A percentile compares a stretch with the other conserved stretches of the same genome.
These are phyloP conservation scores for Phenganax stokvisi DNA, from an alignment of 92 coral and sea anemone genomes.

Conservation along the genomic window DNA sequence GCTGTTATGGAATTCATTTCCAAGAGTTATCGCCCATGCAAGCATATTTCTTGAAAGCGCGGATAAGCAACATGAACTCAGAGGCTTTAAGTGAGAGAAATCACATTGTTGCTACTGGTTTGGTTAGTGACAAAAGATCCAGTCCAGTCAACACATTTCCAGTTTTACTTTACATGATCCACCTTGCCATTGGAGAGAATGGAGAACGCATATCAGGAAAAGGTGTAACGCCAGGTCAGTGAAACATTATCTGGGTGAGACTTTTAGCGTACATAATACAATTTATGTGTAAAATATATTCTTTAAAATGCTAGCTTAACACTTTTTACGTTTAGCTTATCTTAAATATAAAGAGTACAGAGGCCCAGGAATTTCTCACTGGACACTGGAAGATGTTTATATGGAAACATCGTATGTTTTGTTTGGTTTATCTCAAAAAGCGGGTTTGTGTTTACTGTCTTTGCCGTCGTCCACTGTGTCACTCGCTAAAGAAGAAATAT, in stretches of 20 bases:
- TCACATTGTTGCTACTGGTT: conserved; percentile 67
- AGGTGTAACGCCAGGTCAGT: conserved; percentile 81
- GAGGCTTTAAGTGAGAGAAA: conserved; percentile 11
- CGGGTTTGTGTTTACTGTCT: conserved; percentile 81
- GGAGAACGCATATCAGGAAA: conserved; percentile 86
- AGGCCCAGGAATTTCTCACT: conserved; percentile 70
- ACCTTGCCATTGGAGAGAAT: conserved; percentile 90
- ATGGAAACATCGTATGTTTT: conserved; percentile 91
- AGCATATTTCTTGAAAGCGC: conserved; percentile 68
- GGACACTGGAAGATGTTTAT: conserved; percentile 96
- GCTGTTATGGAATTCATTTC: conserved; percentile 89
- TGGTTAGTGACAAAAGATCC: conserved; percentile 60
- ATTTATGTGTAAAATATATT: not conserved
- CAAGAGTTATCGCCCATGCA: conserved; percentile 82
- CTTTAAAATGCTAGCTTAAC: not conserved
- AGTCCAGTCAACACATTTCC: conserved; percentile 68
- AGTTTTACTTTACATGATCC: conserved; percentile 79
- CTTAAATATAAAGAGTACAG: conserved; percentile 29
- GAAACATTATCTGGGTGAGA: not conserved
- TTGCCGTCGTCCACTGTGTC: conserved; percentile 33
- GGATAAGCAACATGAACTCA: conserved; percentile 46
- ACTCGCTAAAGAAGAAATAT: not conserved
- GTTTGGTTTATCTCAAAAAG: conserved; percentile 79
- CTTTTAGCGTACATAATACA: not conserved
- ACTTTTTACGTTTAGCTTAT: conserved; percentile 16